Evolutionary conservation across 2,113 vertebrate species (phyloP).

Genomic region (Eretmochelys imbricata): DNA sequence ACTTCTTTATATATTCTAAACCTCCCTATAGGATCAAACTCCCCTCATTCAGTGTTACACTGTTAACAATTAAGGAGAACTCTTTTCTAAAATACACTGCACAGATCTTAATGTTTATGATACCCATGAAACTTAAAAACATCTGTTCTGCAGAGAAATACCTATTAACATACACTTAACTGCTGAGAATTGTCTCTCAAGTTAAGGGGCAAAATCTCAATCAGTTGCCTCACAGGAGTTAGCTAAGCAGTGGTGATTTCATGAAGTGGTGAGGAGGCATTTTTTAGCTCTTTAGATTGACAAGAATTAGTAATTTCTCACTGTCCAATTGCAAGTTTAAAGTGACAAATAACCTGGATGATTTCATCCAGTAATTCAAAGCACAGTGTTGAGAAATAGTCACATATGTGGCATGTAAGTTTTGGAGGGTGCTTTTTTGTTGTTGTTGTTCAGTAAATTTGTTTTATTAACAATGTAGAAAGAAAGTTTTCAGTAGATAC

Average conservation of each 20-base stretch:
- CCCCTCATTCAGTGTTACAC: slow-evolving; percentile 13
- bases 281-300: slow-evolving; percentile 13
- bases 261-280: slow-evolving; percentile 29
- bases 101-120: slow-evolving; percentile 67
- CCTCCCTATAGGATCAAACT: neutral
- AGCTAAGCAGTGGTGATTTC: slow-evolving; percentile 32
- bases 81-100: slow-evolving; percentile 52
- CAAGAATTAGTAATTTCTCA: slow-evolving; percentile 32
- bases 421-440: neutral
- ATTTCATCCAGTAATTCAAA: neutral
- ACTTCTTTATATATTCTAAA: neutral
- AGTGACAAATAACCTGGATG: neutral
- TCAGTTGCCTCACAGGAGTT: slow-evolving; percentile 29
- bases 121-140: slow-evolving; percentile 61
- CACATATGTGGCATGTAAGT: neutral
- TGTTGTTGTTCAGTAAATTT: neutral
- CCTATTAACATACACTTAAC: slow-evolving; percentile 54
- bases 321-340: neutral
- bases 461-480: neutral
- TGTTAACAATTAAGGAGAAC: slow-evolving; percentile 66
- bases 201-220: slow-evolving; percentile 32
- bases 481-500: neutral
- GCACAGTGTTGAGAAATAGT: neutral
- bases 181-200: slow-evolving; percentile 32
- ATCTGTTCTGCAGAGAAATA: slow-evolving; percentile 64